Base-by-base conservation (phyloP, 2,797 vertebrate species). In the Microcaecilia unicolor region DNA sequence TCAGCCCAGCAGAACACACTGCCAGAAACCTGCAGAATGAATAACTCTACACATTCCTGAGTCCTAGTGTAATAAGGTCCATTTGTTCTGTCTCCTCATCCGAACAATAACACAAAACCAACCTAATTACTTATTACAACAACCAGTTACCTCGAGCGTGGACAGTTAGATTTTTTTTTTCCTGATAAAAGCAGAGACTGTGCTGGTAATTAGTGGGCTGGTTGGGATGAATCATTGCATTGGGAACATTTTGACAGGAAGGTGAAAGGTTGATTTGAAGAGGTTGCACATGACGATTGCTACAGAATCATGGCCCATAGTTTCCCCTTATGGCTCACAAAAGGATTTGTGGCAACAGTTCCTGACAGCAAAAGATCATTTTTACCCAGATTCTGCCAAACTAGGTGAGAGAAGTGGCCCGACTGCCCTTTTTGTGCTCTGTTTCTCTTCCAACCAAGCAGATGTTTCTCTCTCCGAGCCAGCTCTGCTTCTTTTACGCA, bases 311-410 rank as follows among this genome's bases (percentile, higher is more conserved):
- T 20, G 9, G 11, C 10, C n/a, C 18, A 18, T 37, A 24, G 14
- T 21, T 20, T 15, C 15, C 12, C 22, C 28, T 14, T 22, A 18
- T 25, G 25, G 15, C 32, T 24, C 25, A 17, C 15, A 13, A 32
- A 25, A 12, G 32, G 7, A 15, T 8, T 22, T 20, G 36, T 8
- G 6, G 19, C 25, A 25, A 44, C 25, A 20, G n/a, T 10, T 15
- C 25, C 7, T 44, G 41, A 36, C 41, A 44, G 25, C 10, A 8
- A 25, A 14, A 17, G 32, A 36, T 36, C 27, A 23, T 31, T 12
- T 26, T 25, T 26, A 27, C 36, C 29, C 43, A 32, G 41, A 29
- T 32, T 24, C 43, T 34, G 27, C 25, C 30, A 41, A 39, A 41
- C 39, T 41, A 41, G 42, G 42, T 34, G 31, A 34, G 40, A 40